Percentiles rank a stretch among this genome's conserved stretches.
These are phyloP conservation scores for Anser brachyrhynchus DNA, from an alignment of 2,113 vertebrate genomes.

Conservation along the genomic window DNA sequence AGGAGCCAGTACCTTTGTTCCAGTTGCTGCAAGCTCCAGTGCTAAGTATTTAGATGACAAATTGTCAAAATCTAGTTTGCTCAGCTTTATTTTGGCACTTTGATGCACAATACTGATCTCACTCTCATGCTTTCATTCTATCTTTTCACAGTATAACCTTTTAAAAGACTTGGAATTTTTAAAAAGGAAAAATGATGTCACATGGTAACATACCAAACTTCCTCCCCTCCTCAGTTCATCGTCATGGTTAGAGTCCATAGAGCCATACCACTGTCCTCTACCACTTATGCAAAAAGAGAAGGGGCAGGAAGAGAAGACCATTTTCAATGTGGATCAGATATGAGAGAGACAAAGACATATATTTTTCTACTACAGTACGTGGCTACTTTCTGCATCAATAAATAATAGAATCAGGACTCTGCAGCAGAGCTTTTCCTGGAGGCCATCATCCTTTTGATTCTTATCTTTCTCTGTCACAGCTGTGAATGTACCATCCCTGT, in stretches of 20 bases:
- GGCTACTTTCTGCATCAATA: neutral
- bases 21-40: neutral
- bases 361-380: neutral
- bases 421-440: neutral
- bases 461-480: neutral
- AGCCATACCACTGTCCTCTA: accelerated
- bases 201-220: neutral
- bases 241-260: accelerated
- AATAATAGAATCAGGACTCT: neutral
- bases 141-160: neutral
- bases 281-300: neutral
- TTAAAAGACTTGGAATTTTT: neutral
- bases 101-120: neutral
- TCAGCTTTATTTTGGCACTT: neutral
- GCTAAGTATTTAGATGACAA: neutral
- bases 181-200: neutral
- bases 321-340: neutral
- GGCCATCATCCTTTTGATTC: neutral
- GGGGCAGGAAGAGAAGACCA: neutral
- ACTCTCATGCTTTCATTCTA: neutral
- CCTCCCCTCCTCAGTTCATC: neutral
- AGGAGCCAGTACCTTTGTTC: neutral
- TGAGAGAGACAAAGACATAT: neutral
- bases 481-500: neutral
- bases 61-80: neutral